Evolutionary conservation across 1,140 invertebrate species (phyloP), one percentile per base, ranked within the genome.

Genomic region (Zaprionus taronus): DNA sequence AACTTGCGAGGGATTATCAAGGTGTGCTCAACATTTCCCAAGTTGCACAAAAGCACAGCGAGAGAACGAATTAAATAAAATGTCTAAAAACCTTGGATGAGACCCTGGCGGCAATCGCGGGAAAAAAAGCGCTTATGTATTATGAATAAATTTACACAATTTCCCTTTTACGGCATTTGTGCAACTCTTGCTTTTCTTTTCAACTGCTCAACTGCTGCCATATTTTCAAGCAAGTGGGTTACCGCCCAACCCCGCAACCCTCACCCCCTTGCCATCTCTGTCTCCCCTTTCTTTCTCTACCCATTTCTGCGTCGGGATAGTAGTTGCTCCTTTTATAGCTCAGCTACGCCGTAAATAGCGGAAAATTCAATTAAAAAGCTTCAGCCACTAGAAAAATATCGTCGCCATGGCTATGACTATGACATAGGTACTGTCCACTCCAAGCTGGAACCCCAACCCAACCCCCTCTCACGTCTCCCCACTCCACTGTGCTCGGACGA

Each of bases 331-430:
- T 60, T 62, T 66, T 49, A 28, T 47, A 57, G 22, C 44, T 67
- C 34, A 38, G 78, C 80, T 70, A 67, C 60, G 57, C 67, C 81
- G 84, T 87, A 87, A 87, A 87, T 87, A 89, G 84, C 84, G 84
- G 80, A 87, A 87, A 89, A 87, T 87, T 87, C 84, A 87, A 87
- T 87, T 87, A 87, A 87, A 80, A 87, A 89, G 84, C 84, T 89
- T 89, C 84, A 87, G 84, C 84, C 84, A 87, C 84, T 87, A 87
- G 84, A 87, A 87, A 87, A 87, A 89, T 87, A 87, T 87, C 84
- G 84, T 89, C 81, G 84, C 84, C 84, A 87, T 87, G 84, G 78
- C 84, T 83, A 83, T 76, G 83, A 69, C 83, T 86, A 80, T 86
- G 83, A 86, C 83, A 87, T 86, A 80, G 83, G 83, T 80, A 86